phyloP scores from a whole-genome alignment of 1,140 invertebrate species.

The Drosophila takahashii region DNA sequence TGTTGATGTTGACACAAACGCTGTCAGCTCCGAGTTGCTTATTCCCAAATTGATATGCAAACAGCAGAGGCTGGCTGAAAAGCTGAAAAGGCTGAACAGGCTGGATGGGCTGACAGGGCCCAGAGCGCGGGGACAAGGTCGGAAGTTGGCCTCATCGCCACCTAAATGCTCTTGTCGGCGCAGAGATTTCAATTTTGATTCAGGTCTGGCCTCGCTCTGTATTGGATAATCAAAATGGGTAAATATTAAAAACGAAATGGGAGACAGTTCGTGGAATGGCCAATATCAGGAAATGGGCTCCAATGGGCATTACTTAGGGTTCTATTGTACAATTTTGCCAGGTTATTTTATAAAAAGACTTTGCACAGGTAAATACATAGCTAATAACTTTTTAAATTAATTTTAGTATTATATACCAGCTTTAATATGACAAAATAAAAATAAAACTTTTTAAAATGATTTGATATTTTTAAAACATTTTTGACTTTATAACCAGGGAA shows the following conservation, averaged over 20 bases:
- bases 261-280: conserved; percentile 3
- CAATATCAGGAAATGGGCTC: not conserved
- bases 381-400: too few relatives aligned
- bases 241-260: conserved; percentile 6
- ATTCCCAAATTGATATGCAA: conserved; percentile 74
- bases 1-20: conserved; percentile 26
- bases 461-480: too few relatives aligned
- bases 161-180: conserved; percentile 38
- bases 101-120: conserved; percentile 8
- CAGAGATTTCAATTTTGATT: conserved; percentile 73
- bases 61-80: conserved; percentile 39
- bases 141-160: conserved; percentile 10
- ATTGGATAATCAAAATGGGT: conserved; percentile 23
- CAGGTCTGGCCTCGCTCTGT: conserved; percentile 4
- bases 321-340: too few relatives aligned
- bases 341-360: too few relatives aligned
- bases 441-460: too few relatives aligned
- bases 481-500: too few relatives aligned
- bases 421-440: too few relatives aligned
- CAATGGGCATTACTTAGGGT: not conserved
- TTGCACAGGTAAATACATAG: too few relatives aligned
- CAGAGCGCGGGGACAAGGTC: conserved; percentile 9
- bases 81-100: conserved; percentile 3
- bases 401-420: too few relatives aligned
- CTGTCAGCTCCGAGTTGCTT: conserved; percentile 52